phyloP scores from a whole-genome alignment of 2,888 invertebrate species.

The Agelastica alni region DNA sequence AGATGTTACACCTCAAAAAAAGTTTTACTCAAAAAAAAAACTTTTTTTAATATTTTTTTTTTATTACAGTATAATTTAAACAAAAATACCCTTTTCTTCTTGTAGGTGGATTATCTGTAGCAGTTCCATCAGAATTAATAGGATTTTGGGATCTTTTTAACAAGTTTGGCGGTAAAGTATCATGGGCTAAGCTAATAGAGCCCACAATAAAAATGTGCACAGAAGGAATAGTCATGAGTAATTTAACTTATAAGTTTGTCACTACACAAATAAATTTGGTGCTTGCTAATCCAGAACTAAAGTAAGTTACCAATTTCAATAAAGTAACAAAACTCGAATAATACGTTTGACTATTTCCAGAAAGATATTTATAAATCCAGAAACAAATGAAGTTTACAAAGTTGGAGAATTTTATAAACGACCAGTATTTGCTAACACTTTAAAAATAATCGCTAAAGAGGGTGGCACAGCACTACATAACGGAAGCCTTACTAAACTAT shows the following conservation, averaged over 20 bases:
- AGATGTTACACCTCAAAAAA: no score
- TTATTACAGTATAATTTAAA: neutral
- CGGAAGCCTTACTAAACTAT: conserved; percentile 58
- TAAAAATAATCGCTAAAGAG: conserved; percentile 60
- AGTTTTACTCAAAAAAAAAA: no score
- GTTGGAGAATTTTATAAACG: conserved; percentile 39
- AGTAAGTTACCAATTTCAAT: conserved; percentile 12
- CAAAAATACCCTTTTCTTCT: no score
- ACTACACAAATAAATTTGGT: conserved; percentile 3
- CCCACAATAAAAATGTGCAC: conserved; percentile 78
- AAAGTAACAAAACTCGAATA: no score
- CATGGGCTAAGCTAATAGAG: conserved; percentile 77
- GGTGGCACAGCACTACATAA: conserved; percentile 63
- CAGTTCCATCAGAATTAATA: conserved; percentile 74
- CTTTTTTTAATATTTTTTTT: no score
- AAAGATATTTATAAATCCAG: conserved; percentile 41
- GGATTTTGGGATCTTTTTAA: conserved; percentile 28
- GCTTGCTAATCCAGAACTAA: conserved; percentile 23
- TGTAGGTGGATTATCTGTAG: conserved; percentile 53
- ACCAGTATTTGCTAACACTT: conserved; percentile 58
- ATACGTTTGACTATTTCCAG: conserved; percentile 32
- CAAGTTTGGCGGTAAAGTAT: conserved; percentile 54
- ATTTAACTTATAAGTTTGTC: conserved; percentile 12
- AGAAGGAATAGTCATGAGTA: conserved; percentile 67
- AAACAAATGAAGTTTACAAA: conserved; percentile 37